Percentiles rank a stretch among this genome's conserved stretches.
phyloP scores from a whole-genome alignment of 2,888 invertebrate genomes.

The Phragmatobia fuliginosa region DNA sequence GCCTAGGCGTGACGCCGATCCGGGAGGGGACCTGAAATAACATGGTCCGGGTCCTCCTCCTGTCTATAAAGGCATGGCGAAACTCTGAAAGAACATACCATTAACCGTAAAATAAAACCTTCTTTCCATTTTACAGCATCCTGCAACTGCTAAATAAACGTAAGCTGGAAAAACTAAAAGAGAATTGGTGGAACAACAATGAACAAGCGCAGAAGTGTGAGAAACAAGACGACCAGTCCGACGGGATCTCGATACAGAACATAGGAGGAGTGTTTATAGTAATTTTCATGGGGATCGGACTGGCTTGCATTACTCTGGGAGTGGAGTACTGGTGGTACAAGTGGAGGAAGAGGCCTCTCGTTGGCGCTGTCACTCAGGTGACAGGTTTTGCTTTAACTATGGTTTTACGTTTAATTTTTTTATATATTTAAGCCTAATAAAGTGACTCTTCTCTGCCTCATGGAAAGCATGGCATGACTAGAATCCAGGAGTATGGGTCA shows the following conservation, averaged over 20 bases:
- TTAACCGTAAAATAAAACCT: no score
- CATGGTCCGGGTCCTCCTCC: no score
- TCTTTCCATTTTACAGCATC: conserved; percentile 88
- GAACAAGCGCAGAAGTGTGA: conserved; percentile 92
- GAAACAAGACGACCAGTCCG: conserved; percentile 96
- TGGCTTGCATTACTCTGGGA: conserved; percentile 95
- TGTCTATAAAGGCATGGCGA: no score
- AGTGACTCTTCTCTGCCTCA: no score
- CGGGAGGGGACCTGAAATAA: no score
- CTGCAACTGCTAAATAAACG: conserved; percentile 97
- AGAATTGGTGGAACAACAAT: conserved; percentile 98
- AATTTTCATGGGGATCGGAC: conserved; percentile 97
- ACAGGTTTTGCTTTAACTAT: no score
- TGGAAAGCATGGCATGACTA: no score
- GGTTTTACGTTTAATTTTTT: not conserved
- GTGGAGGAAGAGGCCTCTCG: conserved; percentile 88
- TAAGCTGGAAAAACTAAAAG: conserved; percentile 96
- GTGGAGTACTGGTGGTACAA: conserved; percentile 98
- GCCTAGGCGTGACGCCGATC: no score
- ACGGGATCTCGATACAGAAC: conserved; percentile 98
- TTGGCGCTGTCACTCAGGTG: conserved; percentile 88
- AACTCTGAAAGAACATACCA: no score
- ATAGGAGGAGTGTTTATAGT: conserved; percentile 99
- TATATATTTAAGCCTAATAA: no score
- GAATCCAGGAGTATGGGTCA: no score